A percentile compares a stretch with the other conserved stretches of the same genome.
phyloP scores from a whole-genome alignment of 2,888 invertebrate genomes.

The Sympetrum striolatum region DNA sequence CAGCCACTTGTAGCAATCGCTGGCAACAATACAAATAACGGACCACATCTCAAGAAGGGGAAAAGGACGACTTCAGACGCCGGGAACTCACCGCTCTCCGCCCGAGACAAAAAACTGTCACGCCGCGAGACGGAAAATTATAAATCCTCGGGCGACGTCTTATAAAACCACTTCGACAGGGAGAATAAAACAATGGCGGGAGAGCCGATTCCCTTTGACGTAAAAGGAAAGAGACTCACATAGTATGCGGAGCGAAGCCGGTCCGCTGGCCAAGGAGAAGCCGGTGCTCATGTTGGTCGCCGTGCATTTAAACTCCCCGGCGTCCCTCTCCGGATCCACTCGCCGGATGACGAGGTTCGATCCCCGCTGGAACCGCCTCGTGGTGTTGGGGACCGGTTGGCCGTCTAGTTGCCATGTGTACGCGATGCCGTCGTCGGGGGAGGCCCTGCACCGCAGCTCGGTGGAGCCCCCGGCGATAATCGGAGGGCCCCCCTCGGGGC shows the following conservation, averaged over 20 bases:
- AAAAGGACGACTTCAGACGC: too few species aligned
- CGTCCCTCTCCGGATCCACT: slow-evolving; percentile 64
- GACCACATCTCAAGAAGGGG: too few species aligned
- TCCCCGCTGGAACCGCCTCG: slow-evolving; percentile 58
- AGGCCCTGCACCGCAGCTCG: slow-evolving; percentile 54
- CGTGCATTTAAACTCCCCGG: slow-evolving; percentile 67
- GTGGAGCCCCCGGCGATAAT: slow-evolving; percentile 54
- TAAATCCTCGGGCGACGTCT: too few species aligned
- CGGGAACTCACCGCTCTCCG: too few species aligned
- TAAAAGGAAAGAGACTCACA: slow-evolving; percentile 22
- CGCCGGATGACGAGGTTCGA: slow-evolving; percentile 65
- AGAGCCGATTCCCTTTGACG: too few species aligned
- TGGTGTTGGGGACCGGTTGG: slow-evolving; percentile 56
- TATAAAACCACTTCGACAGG: background rate
- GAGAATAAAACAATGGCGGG: background rate
- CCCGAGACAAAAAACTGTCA: too few species aligned
- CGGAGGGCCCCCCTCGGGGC: slow-evolving; percentile 48
- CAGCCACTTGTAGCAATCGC: too few species aligned
- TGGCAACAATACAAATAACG: too few species aligned
- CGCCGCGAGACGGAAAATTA: too few species aligned
- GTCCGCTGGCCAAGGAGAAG: slow-evolving; percentile 50
- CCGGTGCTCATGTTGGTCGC: slow-evolving; percentile 60
- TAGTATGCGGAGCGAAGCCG: slow-evolving; percentile 38
- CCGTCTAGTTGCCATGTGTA: slow-evolving; percentile 59
- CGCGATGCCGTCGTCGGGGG: slow-evolving; percentile 52